A percentile compares a stretch with the other conserved stretches of the same genome.
These are phyloP conservation scores for Orchesella flavescens DNA, from an alignment of 2,888 invertebrate species.

Conservation along the genomic window DNA sequence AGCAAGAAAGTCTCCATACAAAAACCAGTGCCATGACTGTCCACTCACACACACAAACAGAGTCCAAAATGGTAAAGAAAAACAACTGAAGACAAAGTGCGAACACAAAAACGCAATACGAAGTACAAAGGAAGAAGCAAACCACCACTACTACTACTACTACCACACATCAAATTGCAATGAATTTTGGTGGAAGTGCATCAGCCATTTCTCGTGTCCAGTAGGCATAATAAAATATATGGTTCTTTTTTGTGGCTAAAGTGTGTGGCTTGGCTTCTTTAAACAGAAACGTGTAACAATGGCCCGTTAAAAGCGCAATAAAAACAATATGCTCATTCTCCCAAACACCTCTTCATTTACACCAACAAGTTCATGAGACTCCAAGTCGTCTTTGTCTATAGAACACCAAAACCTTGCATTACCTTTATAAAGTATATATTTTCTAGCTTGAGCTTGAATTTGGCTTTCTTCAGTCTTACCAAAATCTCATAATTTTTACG, in stretches of 20 bases:
- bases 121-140: no score
- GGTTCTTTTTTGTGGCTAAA: background rate
- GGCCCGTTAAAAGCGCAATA: slow-evolving; percentile 48
- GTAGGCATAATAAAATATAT: background rate
- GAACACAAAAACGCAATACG: no score
- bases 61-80: no score
- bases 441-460: no score
- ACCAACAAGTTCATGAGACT: background rate
- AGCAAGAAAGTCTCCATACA: slow-evolving; percentile 7
- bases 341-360: slow-evolving; percentile 9
- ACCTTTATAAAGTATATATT: no score
- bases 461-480: no score
- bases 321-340: slow-evolving; percentile 13
- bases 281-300: slow-evolving; percentile 28
- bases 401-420: background rate
- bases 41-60: background rate
- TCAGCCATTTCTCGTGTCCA: no score
- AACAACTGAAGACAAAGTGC: no score
- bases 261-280: background rate
- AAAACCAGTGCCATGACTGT: background rate
- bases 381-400: background rate
- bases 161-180: no score
- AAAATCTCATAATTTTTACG: slow-evolving; percentile 21
- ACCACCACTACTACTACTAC: no score
- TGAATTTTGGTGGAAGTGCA: no score